Evolutionary conservation across 1,140 invertebrate genomes (phyloP).

Genomic region (Calephelis virginiensis): DNA sequence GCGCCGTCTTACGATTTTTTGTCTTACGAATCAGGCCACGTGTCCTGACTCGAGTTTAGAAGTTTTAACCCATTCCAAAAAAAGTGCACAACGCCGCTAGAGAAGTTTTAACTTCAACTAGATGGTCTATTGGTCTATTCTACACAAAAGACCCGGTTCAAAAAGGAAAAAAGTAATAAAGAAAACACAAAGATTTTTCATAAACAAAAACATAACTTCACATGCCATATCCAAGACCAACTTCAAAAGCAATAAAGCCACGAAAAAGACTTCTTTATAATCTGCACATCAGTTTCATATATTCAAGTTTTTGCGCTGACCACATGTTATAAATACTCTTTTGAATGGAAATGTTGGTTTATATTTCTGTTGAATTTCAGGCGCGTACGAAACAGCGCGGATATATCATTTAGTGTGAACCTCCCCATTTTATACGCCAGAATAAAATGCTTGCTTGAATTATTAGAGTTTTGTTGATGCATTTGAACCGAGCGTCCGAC

Average conservation of each 20-base stretch:
- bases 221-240: background rate
- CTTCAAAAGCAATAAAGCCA: background rate
- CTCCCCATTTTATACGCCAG: background rate
- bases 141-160: too few species aligned
- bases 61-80: too few species aligned
- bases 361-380: slow-evolving; percentile 20
- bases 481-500: too few species aligned
- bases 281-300: slow-evolving; percentile 12
- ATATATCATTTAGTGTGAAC: slow-evolving; percentile 15
- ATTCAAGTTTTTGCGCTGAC: slow-evolving; percentile 22
- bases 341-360: slow-evolving; percentile 25
- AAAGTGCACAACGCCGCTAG: too few species aligned
- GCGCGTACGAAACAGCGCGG: slow-evolving; percentile 18
- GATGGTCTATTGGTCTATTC: too few species aligned
- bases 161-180: background rate
- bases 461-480: background rate
- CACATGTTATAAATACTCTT: slow-evolving; percentile 23
- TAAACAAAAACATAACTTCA: background rate
- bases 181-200: background rate
- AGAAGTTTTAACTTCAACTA: too few species aligned
- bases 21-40: too few species aligned
- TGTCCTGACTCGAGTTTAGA: too few species aligned
- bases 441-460: slow-evolving; percentile 14
- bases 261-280: slow-evolving; percentile 9
- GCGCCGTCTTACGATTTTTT: too few species aligned